Percentiles rank a stretch among this genome's conserved stretches.
These are phyloP conservation scores for Poecilia picta DNA, from an alignment of 2,797 vertebrate species.

Conservation along the genomic window DNA sequence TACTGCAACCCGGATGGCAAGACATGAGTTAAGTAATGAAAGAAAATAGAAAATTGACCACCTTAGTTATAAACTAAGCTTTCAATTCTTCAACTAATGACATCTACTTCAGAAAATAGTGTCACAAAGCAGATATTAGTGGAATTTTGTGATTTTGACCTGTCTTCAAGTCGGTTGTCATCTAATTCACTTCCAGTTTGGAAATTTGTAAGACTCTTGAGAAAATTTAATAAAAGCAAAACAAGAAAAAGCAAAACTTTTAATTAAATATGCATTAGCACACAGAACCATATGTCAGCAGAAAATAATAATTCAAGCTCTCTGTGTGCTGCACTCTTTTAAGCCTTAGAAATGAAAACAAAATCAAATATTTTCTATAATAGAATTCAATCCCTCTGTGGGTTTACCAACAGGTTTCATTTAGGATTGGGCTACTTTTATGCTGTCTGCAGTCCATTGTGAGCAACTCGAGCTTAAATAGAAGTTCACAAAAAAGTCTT, in stretches of 20 bases:
- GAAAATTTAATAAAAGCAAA: not conserved
- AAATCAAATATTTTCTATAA: conserved; percentile 7
- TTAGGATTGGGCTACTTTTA: conserved; percentile 16
- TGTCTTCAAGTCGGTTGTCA: not conserved
- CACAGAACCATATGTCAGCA: not conserved
- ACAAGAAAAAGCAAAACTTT: not conserved
- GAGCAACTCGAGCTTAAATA: conserved; percentile 49
- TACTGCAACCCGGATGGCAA: not conserved
- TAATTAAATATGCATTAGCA: not conserved
- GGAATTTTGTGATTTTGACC: not conserved
- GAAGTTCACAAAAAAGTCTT: conserved; percentile 49
- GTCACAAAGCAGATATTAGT: not conserved
- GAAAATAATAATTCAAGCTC: not conserved
- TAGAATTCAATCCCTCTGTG: conserved; percentile 7
- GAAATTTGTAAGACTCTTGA: not conserved
- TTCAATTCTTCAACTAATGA: not conserved
- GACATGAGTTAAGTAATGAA: not conserved
- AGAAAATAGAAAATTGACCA: not conserved
- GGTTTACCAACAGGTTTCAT: conserved; percentile 2
- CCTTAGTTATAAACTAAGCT: not conserved
- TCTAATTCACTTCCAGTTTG: not conserved
- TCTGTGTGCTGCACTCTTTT: not conserved
- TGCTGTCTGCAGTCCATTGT: conserved; percentile 30
- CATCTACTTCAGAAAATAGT: not conserved
- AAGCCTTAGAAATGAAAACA: conserved; percentile 9